Conservation (phyloP, 2,113 vertebrate species). For the Saguinus imperator region DNA sequence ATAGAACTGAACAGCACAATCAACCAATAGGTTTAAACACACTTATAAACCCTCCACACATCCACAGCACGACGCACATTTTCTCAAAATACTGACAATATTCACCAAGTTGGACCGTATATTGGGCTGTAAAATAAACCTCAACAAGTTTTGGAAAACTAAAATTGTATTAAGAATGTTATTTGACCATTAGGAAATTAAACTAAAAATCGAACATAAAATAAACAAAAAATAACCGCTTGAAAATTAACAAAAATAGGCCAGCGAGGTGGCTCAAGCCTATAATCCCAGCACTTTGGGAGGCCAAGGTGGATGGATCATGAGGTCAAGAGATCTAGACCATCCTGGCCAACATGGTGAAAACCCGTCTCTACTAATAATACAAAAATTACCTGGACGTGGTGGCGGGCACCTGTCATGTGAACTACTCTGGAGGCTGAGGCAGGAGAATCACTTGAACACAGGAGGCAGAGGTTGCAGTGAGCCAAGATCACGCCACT, state of each 20-base stretch:
- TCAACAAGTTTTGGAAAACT: not conserved
- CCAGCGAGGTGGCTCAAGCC: too few species aligned
- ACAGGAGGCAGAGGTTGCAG: too few species aligned
- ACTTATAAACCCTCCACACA: not conserved
- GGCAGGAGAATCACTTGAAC: too few species aligned
- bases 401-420: too few species aligned
- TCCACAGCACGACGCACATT: not conserved
- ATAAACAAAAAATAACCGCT: not conserved
- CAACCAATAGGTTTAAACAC: not conserved
- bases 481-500: too few species aligned
- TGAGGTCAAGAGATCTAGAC: too few species aligned
- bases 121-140: not conserved
- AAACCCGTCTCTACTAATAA: too few species aligned
- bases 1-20: not conserved
- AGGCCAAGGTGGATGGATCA: too few species aligned
- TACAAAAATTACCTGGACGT: too few species aligned
- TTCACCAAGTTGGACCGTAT: not conserved
- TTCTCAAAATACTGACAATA: not conserved
- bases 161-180: not conserved
- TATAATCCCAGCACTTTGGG: too few species aligned
- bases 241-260: not conserved
- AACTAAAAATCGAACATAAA: not conserved
- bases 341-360: too few species aligned
- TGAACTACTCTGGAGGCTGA: too few species aligned
- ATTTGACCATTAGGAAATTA: not conserved